A percentile compares a stretch with the other conserved stretches of the same genome.
phyloP scores from a whole-genome alignment of 92 coral and sea anemone genomes.

The Umimayanthus kanabou region DNA sequence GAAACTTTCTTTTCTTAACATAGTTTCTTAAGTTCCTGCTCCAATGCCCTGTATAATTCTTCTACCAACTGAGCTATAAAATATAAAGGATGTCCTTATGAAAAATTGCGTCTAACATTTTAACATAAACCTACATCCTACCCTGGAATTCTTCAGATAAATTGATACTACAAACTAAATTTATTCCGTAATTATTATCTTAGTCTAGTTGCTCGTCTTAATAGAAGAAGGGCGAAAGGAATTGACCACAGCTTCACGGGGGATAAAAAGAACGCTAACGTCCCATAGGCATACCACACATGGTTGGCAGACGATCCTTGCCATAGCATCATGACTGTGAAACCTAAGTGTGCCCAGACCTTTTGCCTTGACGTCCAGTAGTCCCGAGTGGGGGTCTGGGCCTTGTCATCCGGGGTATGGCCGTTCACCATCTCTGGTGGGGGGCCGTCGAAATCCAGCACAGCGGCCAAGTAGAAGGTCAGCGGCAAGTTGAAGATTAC shows the following conservation, averaged over 20 bases:
- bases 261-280: slow-evolving; percentile 73
- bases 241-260: slow-evolving; percentile 95
- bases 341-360: slow-evolving; percentile 59
- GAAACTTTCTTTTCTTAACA: no score
- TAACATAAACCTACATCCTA: background rate
- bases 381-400: slow-evolving; percentile 39
- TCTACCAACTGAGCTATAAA: no score
- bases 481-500: slow-evolving; percentile 77
- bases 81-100: background rate
- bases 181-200: background rate
- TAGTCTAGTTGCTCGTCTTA: slow-evolving; percentile 38
- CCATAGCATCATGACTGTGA: slow-evolving; percentile 59
- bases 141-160: background rate
- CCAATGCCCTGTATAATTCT: no score
- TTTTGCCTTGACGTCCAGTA: slow-evolving; percentile 42
- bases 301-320: slow-evolving; percentile 74
- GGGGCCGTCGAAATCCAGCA: slow-evolving; percentile 55
- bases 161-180: background rate
- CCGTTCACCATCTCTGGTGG: slow-evolving; percentile 31
- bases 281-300: slow-evolving; percentile 78
- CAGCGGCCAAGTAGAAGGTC: slow-evolving; percentile 79
- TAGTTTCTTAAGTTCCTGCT: no score
- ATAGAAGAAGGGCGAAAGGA: slow-evolving; percentile 46
- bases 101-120: background rate
- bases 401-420: slow-evolving; percentile 10